Percentiles rank a stretch among this genome's conserved stretches.
These are phyloP conservation scores for Brachyrhaphis roseni DNA, from an alignment of 2,797 vertebrate species.

Conservation along the genomic window DNA sequence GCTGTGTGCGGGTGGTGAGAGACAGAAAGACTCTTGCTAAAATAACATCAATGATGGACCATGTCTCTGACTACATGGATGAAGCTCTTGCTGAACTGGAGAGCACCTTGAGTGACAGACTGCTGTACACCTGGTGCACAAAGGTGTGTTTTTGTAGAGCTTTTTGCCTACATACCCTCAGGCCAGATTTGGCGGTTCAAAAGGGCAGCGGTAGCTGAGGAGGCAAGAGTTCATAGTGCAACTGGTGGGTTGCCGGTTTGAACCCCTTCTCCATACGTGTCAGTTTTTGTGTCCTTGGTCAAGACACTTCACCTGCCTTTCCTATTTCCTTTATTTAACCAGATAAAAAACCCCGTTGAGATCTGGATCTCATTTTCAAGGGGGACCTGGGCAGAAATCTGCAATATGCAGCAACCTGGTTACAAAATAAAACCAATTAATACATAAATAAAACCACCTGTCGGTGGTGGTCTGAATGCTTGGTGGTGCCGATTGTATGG, in stretches of 20 bases:
- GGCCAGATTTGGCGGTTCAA: background rate
- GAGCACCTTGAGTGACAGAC: background rate
- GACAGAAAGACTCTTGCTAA: background rate
- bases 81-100: background rate
- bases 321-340: too few species aligned
- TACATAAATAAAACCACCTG: too few species aligned
- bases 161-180: background rate
- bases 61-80: background rate
- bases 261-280: background rate
- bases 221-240: background rate
- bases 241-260: background rate
- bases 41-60: background rate
- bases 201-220: background rate
- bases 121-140: background rate
- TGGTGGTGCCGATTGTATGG: background rate
- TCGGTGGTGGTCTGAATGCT: background rate
- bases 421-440: too few species aligned
- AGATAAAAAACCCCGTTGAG: too few species aligned
- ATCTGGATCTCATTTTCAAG: too few species aligned
- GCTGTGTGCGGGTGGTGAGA: background rate
- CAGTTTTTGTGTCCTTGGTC: background rate
- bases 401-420: too few species aligned
- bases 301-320: background rate
- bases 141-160: background rate
- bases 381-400: too few species aligned